Evolutionary conservation across 2,113 vertebrate genomes (phyloP).

Genomic region (Balaeniceps rex): DNA sequence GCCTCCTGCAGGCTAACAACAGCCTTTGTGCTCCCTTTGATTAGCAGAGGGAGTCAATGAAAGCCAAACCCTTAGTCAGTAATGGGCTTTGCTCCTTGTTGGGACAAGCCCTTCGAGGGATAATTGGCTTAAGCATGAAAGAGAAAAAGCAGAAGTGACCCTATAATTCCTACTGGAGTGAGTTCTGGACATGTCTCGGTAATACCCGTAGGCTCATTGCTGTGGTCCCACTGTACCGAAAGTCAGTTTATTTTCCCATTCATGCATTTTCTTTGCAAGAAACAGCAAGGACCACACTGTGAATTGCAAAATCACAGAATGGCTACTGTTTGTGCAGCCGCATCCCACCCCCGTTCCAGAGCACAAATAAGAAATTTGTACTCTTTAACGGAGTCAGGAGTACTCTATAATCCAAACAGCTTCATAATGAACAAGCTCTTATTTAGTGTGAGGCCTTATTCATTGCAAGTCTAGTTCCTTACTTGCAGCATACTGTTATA

Average conservation of each 20-base stretch:
- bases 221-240: background rate
- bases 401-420: conserved; percentile 1
- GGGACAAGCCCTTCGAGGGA: background rate
- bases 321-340: conserved; percentile 3
- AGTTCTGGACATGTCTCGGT: background rate
- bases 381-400: conserved; percentile 15
- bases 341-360: background rate
- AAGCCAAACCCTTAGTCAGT: background rate
- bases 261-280: background rate
- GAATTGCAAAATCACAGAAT: background rate
- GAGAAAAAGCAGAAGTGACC: background rate
- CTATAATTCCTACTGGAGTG: background rate
- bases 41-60: background rate
- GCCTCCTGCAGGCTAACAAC: background rate
- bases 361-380: background rate
- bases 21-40: background rate
- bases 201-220: background rate
- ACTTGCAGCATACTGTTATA: background rate
- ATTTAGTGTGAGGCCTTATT: conserved; percentile 38
- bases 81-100: background rate
- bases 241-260: background rate
- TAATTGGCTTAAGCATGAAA: background rate
- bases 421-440: conserved; percentile 30
- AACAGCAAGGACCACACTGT: background rate
- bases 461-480: background rate